These are phyloP conservation scores for Spodoptera littoralis DNA, from an alignment of 2,888 invertebrate species.

Conservation along the genomic window DNA sequence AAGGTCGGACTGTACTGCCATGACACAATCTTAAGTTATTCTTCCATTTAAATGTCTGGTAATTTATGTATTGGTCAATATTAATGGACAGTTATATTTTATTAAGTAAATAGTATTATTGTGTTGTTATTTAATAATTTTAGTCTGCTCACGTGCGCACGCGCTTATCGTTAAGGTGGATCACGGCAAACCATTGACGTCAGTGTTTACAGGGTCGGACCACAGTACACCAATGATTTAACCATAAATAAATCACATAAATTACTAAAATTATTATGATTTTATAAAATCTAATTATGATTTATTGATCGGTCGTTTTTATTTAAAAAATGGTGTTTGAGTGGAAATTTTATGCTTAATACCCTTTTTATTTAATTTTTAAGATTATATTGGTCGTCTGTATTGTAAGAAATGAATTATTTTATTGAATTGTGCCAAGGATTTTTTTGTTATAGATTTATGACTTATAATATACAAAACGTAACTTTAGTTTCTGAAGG, in stretches of 20 bases:
- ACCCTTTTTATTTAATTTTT: too few relatives aligned
- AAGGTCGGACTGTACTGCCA: too few relatives aligned
- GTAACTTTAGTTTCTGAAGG: too few relatives aligned
- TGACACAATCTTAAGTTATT: too few relatives aligned
- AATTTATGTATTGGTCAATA: too few relatives aligned
- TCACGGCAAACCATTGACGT: slow-evolving; percentile 70
- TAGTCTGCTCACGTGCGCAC: slow-evolving; percentile 54
- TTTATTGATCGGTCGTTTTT: slow-evolving; percentile 12
- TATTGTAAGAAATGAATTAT: too few relatives aligned
- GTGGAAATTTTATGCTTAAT: neutral
- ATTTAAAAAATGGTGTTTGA: neutral
- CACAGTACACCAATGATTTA: slow-evolving; percentile 40
- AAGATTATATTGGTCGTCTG: too few relatives aligned
- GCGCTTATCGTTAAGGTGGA: slow-evolving; percentile 60
- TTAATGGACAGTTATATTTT: slow-evolving; percentile 5
- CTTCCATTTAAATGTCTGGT: too few relatives aligned
- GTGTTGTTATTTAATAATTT: slow-evolving; percentile 36
- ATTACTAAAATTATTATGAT: slow-evolving; percentile 7
- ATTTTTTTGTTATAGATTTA: too few relatives aligned
- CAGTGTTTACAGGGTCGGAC: slow-evolving; percentile 65
- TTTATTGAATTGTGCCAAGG: too few relatives aligned
- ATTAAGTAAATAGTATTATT: slow-evolving; percentile 37
- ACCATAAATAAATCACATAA: slow-evolving; percentile 26
- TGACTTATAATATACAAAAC: too few relatives aligned
- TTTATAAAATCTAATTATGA: slow-evolving; percentile 6